Conservation (phyloP, 2,113 vertebrate genomes). For the Oreotrochilus melanogaster region DNA sequence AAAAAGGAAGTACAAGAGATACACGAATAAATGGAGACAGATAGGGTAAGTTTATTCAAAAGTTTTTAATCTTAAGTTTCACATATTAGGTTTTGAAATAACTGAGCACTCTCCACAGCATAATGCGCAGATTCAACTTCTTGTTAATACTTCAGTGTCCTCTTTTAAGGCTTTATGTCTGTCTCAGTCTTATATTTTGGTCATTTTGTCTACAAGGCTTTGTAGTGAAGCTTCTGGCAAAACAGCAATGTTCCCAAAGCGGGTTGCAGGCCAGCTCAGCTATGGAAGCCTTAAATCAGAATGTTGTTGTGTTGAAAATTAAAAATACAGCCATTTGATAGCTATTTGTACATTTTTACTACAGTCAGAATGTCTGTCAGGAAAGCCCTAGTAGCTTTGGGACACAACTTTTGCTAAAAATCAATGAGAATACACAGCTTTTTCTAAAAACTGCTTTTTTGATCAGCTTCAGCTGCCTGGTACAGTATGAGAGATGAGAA, state of each 20-base stretch:
- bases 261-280: neutral
- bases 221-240: neutral
- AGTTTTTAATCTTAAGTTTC: neutral
- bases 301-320: neutral
- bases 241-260: neutral
- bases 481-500: neutral
- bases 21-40: neutral
- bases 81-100: neutral
- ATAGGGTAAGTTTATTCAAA: neutral
- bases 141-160: neutral
- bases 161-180: neutral
- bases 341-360: neutral
- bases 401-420: neutral
- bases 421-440: neutral
- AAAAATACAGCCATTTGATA: neutral
- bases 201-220: neutral
- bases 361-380: neutral
- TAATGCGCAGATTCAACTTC: neutral
- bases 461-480: neutral
- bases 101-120: constrained; percentile 35
- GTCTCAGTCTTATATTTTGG: neutral
- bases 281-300: neutral
- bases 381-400: neutral
- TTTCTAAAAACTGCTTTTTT: neutral
- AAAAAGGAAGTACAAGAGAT: neutral